Base-by-base conservation (phyloP, 2,797 vertebrate genomes). In the Acanthopagrus latus region DNA sequence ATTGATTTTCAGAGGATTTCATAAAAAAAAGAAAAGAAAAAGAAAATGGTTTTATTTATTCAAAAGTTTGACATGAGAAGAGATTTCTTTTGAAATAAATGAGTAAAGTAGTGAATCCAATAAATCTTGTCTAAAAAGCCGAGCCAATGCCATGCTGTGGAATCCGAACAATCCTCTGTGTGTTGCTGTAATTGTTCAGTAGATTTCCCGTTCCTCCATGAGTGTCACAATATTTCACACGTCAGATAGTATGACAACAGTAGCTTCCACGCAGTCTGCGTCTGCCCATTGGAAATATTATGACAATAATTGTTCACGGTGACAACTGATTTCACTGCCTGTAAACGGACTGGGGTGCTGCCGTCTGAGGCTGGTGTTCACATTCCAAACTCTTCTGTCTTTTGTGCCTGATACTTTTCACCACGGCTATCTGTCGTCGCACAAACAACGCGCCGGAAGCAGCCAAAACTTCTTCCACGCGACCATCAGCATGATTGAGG, bases 241-340 rank as follows among this genome's bases (percentile, higher is more conserved):
- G 75, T 78, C 81, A 74, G n/a, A 68, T 59, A 48, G 66, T 78
- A 38, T 76, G 81, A 84, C 76, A 83, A 85, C 73, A 65, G 50
- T 11, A 18, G 59, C 43, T 84, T 78, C 48, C 44, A 64, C 2
- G 25, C 71, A 58, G 68, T 65, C 64, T 62, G 50, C 20, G 8
- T 76, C 75, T 63, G 77, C 70, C 51, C 67, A 74, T 82, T 72
- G 78, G 68, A 90, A 89, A 92, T 88, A 89, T 91, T 91, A 25
- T 92, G 89, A 91, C 89, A 90, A 76, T 80, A 52, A 88, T 90
- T 92, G 89, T 90, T 70, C 1, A 8, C 1, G 0, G 29, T 81
- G 82, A 88, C 83, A 71, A 58, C 48, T 70, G 86, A 84, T 48
- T 83, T 82, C 25, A 46, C 59, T 16, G 83, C 41, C 29, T 52